Percentiles rank a stretch among this genome's conserved stretches.
Conservation (phyloP, 2,113 vertebrate genomes). For the Nipponia nippon region DNA sequence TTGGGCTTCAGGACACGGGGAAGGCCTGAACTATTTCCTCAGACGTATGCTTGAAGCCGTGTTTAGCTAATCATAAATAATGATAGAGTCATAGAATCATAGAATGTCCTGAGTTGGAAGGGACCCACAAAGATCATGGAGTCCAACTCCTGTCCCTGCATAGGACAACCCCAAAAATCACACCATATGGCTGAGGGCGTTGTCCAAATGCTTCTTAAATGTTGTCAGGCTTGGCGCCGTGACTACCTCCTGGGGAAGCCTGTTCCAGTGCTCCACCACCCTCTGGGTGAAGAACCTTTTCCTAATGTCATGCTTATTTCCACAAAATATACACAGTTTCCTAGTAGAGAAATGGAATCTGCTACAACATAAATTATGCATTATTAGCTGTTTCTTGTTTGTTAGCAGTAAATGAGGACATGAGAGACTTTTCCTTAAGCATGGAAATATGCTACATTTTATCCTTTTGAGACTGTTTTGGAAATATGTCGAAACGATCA, state of each 20-base stretch:
- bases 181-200: no score
- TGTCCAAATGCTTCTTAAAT: no score
- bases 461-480: constrained; percentile 25
- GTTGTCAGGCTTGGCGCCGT: no score
- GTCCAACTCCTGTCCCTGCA: no score
- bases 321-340: background rate
- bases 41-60: background rate
- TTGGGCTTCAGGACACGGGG: background rate
- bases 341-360: background rate
- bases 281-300: no score
- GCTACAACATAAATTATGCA: background rate
- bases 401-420: background rate
- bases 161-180: no score
- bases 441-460: background rate
- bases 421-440: background rate
- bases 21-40: background rate
- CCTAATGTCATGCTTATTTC: background rate
- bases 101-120: no score
- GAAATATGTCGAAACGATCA: constrained; percentile 30
- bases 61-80: background rate
- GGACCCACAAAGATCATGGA: no score
- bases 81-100: background rate
- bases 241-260: no score
- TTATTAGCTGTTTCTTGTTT: background rate
- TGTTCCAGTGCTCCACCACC: no score